A percentile compares a stretch with the other conserved stretches of the same genome.
These are phyloP conservation scores for Steinernema carpocapsae DNA, from an alignment of 2,888 invertebrate genomes.

Conservation along the genomic window DNA sequence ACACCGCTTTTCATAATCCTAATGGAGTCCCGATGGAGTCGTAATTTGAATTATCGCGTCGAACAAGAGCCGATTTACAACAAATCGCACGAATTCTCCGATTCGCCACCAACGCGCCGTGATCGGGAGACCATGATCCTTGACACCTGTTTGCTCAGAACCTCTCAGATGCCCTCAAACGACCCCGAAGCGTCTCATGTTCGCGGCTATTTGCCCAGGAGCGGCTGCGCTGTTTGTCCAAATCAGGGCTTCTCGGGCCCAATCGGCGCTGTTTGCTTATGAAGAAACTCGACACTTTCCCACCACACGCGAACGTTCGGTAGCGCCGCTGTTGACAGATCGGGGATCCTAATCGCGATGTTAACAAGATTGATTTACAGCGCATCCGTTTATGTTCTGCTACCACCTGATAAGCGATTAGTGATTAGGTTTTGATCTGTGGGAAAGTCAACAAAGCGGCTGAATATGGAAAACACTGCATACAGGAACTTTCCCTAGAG, in stretches of 20 bases:
- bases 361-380: conserved; percentile 25
- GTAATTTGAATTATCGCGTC: conserved; percentile 16
- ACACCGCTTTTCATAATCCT: conserved; percentile 26
- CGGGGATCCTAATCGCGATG: background rate
- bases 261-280: background rate
- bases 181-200: conserved; percentile 16
- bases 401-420: background rate
- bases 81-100: background rate
- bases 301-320: conserved; percentile 23
- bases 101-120: background rate
- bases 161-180: conserved; percentile 11
- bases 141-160: background rate
- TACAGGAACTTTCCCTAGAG: no score
- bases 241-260: background rate
- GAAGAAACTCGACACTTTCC: conserved; percentile 20
- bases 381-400: background rate
- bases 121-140: conserved; percentile 3
- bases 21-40: conserved; percentile 5
- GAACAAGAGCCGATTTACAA: conserved; percentile 31
- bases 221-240: conserved; percentile 26
- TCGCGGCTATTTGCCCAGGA: conserved; percentile 30
- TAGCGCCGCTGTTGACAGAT: conserved; percentile 25
- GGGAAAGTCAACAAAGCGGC: no score
- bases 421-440: background rate
- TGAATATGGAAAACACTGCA: no score